These are phyloP conservation scores for Apeira syringaria DNA, from an alignment of 2,888 invertebrate species.

Conservation along the genomic window DNA sequence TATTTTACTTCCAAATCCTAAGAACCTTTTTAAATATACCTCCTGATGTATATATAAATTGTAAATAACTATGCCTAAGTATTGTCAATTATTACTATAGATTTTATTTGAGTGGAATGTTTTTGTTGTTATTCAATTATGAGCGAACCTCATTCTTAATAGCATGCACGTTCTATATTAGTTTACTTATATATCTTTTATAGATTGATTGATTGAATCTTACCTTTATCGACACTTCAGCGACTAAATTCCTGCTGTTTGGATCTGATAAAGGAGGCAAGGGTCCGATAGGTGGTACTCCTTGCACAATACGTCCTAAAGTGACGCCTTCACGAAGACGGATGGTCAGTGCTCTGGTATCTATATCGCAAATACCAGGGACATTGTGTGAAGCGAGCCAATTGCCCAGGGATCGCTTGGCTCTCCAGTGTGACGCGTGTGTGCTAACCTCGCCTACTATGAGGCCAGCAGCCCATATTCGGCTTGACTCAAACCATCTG, in stretches of 20 bases:
- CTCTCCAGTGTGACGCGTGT: slow-evolving; percentile 95
- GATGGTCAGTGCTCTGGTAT: slow-evolving; percentile 96
- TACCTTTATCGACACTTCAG: slow-evolving; percentile 94
- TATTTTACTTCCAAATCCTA: too few relatives aligned
- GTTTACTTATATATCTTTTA: too few relatives aligned
- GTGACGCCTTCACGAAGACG: slow-evolving; percentile 95
- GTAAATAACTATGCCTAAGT: too few relatives aligned
- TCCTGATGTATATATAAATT: too few relatives aligned
- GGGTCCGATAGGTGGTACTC: slow-evolving; percentile 68
- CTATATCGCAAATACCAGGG: slow-evolving; percentile 96
- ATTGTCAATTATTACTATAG: too few relatives aligned
- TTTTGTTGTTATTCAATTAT: too few relatives aligned
- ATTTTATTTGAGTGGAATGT: too few relatives aligned
- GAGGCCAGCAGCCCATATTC: slow-evolving; percentile 96
- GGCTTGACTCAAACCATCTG: slow-evolving; percentile 95
- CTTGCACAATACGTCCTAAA: slow-evolving; percentile 86
- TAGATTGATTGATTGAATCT: too few relatives aligned
- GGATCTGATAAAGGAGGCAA: slow-evolving; percentile 86
- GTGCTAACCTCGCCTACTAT: slow-evolving; percentile 96
- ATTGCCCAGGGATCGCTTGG: slow-evolving; percentile 88
- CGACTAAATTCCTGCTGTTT: slow-evolving; percentile 93
- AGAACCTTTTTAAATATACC: too few relatives aligned
- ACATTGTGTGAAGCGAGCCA: slow-evolving; percentile 93
- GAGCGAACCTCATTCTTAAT: too few relatives aligned
- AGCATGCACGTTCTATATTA: too few relatives aligned